Base-by-base conservation (phyloP, 2,888 invertebrate genomes). In the Gastracanthus pulcherrimus region DNA sequence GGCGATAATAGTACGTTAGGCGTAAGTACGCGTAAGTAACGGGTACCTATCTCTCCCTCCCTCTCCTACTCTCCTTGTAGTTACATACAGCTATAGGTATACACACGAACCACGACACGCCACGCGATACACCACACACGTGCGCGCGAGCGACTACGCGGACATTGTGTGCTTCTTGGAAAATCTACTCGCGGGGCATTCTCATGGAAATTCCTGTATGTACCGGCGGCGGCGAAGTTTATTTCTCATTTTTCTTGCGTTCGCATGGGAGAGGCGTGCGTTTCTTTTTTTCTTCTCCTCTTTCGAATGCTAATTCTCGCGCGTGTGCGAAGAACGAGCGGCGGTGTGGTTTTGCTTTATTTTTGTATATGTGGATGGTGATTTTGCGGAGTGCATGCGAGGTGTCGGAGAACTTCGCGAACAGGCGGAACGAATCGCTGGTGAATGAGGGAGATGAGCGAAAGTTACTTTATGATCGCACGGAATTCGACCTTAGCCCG, bases 1-100 rank as follows among this genome's bases (percentile, higher is more conserved):
- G 84, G 83, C 84, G 84, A 85, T 82, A 84, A 83, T 83, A 76
- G 83, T 80, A 82, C 83, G 83, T 78, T 80, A 74, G 62, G 23
- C 23, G 76, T 76, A 76, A 41, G 76, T 75, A 74, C 60, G 77
- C 77, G 81, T 84, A 70, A 82, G 82, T 83, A 80, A 83, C 83
- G 80, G 83, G 80, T 80, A 23, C 77, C 13, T 72, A 23, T 81
- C 13, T 72, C 64, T 76, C 64, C 71, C 82, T 77, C 75, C 36
- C 66, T 60, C 41, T 16, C 13, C 13, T n/a, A 9, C 55, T 55
- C 55, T 26, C 55, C 55, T 55, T 9, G 55, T 48, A 41, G n/a
- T n/a, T n/a, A n/a, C n/a, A n/a, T 62, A 26, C 71, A 41, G 41
- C 64, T 62, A 23, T n/a, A 29, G n/a, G n/a, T n/a, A n/a, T n/a